Evolutionary conservation across 2,888 invertebrate genomes (phyloP).

Genomic region (Hypercompe scribonia): DNA sequence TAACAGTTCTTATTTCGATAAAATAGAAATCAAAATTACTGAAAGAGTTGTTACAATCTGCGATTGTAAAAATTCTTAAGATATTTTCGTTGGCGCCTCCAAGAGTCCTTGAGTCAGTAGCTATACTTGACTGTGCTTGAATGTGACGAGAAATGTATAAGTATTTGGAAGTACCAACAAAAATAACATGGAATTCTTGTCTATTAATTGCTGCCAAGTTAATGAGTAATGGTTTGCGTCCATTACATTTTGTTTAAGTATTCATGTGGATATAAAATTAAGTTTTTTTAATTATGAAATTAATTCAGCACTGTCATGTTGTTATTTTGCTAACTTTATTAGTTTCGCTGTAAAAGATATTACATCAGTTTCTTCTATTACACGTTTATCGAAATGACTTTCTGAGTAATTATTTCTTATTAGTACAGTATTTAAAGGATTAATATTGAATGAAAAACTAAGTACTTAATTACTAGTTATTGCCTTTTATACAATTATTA

Average conservation of each 20-base stretch:
- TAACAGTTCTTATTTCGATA: slow-evolving; percentile 35
- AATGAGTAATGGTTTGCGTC: slow-evolving; percentile 19
- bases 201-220: slow-evolving; percentile 31
- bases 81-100: slow-evolving; percentile 70
- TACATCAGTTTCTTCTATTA: background rate
- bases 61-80: slow-evolving; percentile 52
- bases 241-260: slow-evolving; percentile 11
- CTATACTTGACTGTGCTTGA: slow-evolving; percentile 60
- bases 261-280: slow-evolving; percentile 18
- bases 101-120: slow-evolving; percentile 72
- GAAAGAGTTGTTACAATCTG: slow-evolving; percentile 19
- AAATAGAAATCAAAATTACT: slow-evolving; percentile 14
- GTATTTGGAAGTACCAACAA: slow-evolving; percentile 50
- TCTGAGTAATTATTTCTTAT: background rate
- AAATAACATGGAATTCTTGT: slow-evolving; percentile 42
- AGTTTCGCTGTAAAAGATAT: slow-evolving; percentile 6
- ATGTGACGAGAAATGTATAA: slow-evolving; percentile 55
- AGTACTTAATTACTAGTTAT: background rate
- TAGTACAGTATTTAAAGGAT: background rate
- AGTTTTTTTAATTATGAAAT: slow-evolving; percentile 20
- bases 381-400: background rate
- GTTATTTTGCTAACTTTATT: slow-evolving; percentile 26
- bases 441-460: slow-evolving; percentile 2
- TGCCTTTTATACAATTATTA: background rate
- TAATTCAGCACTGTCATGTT: slow-evolving; percentile 15